Base-by-base conservation (phyloP, 2,113 vertebrate genomes). In the Guaruba guarouba region DNA sequence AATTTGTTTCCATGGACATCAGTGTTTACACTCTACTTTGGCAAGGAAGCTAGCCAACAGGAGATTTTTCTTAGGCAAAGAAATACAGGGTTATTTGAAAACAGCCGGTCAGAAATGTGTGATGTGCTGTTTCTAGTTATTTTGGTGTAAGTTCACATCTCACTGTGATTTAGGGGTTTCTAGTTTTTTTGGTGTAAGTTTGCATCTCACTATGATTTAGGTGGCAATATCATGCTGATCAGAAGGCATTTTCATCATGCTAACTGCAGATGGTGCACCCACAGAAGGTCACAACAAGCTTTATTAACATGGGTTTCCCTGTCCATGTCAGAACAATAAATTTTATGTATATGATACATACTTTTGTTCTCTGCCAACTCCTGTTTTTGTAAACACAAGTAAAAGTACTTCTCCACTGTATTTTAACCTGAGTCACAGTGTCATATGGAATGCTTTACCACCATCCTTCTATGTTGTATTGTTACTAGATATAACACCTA, bases 391-490 rank as follows among this genome's bases (percentile, higher is more conserved):
- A 62, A 84, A 66, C 10, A 63, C 7, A 20, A 4, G 10, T 19
- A 86, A 73, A 77, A 24, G 1, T 28, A 62, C 4, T 64, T 61
- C 22, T 55, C 7, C 15, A 3, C 6, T 57, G 37, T 20, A 24
- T 87, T 84, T 91, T 62, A 68, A 31, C 7, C 5, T 25, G 24
- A 44, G 13, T 89, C 8, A 33, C 10, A 54, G 4, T 25, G 14
- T 24, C 33, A 39, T 18, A 52, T 3, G 29, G 29, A 85, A 51
- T 15, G 11, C 12, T 77, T 73, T 61, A 44, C 3, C 14, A 13
- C 27, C 13, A 9, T 18, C 37, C 39, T 37, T 27, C 11, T n/a
- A 22, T 0, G 0, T 43, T 57, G 15, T 25, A 44, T 10, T 48
- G 27, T 37, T 33, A 23, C 12, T 23, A 29, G 6, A 15, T 43